Conservation (phyloP, 2,888 invertebrate genomes). For the Isotomurus palustris region DNA sequence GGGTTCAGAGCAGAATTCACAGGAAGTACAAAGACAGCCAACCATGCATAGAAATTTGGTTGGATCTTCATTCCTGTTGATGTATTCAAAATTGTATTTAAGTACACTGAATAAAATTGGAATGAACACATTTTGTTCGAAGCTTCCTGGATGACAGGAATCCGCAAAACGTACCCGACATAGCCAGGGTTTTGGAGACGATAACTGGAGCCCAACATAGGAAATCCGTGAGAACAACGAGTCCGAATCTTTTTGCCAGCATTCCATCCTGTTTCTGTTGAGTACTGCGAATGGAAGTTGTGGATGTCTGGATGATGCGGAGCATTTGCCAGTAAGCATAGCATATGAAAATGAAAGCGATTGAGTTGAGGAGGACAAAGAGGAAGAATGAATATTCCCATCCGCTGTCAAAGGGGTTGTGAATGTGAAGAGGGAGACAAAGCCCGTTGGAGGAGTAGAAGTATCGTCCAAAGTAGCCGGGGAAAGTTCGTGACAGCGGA, state of each 20-base stretch:
- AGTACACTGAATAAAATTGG: neutral
- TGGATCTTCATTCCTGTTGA: conserved; percentile 55
- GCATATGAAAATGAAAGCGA: conserved; percentile 57
- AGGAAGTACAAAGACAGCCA: conserved; percentile 59
- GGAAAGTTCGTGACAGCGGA: conserved; percentile 52
- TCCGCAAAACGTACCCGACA: conserved; percentile 55
- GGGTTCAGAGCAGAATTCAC: conserved; percentile 62
- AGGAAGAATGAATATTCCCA: conserved; percentile 60
- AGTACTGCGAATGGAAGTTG: conserved; percentile 58
- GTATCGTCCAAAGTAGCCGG: conserved; percentile 55
- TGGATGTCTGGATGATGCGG: conserved; percentile 57
- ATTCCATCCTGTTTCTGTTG: conserved; percentile 57
- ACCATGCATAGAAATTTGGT: conserved; percentile 58
- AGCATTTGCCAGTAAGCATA: conserved; percentile 59
- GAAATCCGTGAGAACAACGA: conserved; percentile 60
- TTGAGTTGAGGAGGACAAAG: conserved; percentile 57
- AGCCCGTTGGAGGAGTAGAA: conserved; percentile 61
- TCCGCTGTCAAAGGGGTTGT: conserved; percentile 59
- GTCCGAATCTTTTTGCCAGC: conserved; percentile 58
- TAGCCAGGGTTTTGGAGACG: conserved; percentile 56
- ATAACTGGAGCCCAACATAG: conserved; percentile 61
- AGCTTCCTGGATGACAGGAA: conserved; percentile 27
- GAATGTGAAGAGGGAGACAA: conserved; percentile 59
- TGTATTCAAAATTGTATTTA: conserved; percentile 19
- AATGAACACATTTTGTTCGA: conserved; percentile 5